Conservation (phyloP, 92 coral and sea anemone species). For the Parazoanthus darwini region DNA sequence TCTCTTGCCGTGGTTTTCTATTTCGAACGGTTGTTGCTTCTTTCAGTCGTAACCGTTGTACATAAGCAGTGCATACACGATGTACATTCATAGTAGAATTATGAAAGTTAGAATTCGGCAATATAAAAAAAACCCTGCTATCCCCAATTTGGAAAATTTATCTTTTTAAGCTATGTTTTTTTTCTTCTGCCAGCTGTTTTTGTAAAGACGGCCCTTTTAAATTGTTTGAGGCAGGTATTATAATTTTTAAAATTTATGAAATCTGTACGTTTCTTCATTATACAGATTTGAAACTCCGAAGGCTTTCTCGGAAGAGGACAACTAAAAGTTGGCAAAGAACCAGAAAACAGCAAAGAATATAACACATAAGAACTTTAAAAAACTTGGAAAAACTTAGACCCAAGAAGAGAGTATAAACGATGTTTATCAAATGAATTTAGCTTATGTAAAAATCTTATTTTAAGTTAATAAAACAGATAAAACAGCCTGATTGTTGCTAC, state of each 20-base stretch:
- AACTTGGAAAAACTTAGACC: background rate
- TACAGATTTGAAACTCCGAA: background rate
- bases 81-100: no score
- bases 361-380: background rate
- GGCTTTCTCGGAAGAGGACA: background rate
- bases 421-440: background rate
- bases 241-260: background rate
- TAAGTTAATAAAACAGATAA: background rate
- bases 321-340: background rate
- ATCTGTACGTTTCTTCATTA: background rate
- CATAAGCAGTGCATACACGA: no score
- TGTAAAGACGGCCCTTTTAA: no score
- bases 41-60: no score
- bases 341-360: background rate
- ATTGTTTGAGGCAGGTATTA: background rate
- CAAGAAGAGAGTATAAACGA: background rate
- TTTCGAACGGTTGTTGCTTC: no score
- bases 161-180: no score
- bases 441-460: slow-evolving; percentile 12
- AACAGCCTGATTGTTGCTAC: background rate
- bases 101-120: no score
- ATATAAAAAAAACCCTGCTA: no score
- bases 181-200: no score
- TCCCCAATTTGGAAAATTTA: no score
- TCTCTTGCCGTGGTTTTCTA: no score